Evolutionary conservation across 2,888 invertebrate genomes (phyloP), one percentile per base, ranked within the genome.

Genomic region (Apocheima hispidaria): DNA sequence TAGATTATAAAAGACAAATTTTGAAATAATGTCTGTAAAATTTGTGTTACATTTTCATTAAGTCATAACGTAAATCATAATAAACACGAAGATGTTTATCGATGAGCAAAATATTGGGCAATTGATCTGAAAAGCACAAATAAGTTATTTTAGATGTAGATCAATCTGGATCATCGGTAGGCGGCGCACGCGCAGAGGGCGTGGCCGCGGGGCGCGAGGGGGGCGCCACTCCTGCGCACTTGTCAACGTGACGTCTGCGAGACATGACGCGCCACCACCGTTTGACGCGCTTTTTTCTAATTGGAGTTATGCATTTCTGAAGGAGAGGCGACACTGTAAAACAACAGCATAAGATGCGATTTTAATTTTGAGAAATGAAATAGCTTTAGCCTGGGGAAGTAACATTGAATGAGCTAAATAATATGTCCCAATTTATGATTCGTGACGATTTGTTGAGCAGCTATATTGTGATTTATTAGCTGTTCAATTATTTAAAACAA

Each of bases 131-230:
- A 71, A 70, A 65, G 72, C 63, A 64, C 65, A 59, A n/a, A 65
- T 65, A 58, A 63, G 63, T 70, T 73, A 72, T 68, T 76, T 81
- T 77, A 79, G 84, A 88, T 87, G 83, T 83, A 84, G 87, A 88
- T 90, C 84, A 82, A 89, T 89, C 86, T 87, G 84, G 86, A 84
- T 87, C 79, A 74, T 70, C 75, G 80, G 83, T 82, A 78, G 92
- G 90, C 87, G 90, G 87, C 74, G 83, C 84, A 68, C 66, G 79
- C 78, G 82, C 76, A 65, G 70, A 75, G 66, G 86, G 87, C 84
- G 86, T 83, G 86, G 83, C 80, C 71, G 63, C 55, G 72, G 71
- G 75, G 77, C 77, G 79, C 30, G 74, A 75, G 76, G 73, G 75
- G 77, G 75, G 79, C 69, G 78, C 82, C 81, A 83, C 85, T 84